Percentiles rank a stretch among this genome's conserved stretches.
These are phyloP conservation scores for Nasonia oneida DNA, from an alignment of 2,888 invertebrate species.

Conservation along the genomic window DNA sequence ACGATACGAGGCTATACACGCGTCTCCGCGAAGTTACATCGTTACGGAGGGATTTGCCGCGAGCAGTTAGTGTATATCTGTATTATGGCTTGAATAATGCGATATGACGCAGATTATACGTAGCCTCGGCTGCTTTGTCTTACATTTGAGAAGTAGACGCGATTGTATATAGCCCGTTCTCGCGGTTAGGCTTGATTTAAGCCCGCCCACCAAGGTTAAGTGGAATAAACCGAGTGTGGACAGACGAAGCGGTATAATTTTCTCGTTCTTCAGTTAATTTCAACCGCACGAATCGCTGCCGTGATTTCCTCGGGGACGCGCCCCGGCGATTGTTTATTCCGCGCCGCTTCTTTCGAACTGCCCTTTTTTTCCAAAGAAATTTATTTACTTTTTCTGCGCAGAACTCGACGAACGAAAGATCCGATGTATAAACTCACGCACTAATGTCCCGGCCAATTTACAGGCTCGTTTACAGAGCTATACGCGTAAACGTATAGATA, in stretches of 20 bases:
- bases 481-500: not conserved
- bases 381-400: not conserved
- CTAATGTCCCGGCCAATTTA: not conserved
- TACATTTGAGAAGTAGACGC: not conserved
- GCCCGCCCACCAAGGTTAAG: not conserved
- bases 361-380: not conserved
- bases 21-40: not conserved
- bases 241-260: not conserved
- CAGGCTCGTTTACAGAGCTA: not conserved
- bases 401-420: not conserved
- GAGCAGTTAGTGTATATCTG: too few relatives aligned
- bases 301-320: not conserved
- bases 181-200: not conserved
- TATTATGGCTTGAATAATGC: not conserved
- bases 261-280: conserved; percentile 25
- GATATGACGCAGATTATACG: not conserved
- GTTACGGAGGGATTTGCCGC: not conserved
- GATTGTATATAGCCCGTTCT: too few relatives aligned
- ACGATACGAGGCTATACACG: not conserved
- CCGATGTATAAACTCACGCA: not conserved
- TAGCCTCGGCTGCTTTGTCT: not conserved
- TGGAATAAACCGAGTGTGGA: not conserved
- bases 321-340: not conserved
- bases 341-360: not conserved
- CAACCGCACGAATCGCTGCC: not conserved